Evolutionary conservation across 2,888 invertebrate genomes (phyloP).

Genomic region (Andricus curvator): DNA sequence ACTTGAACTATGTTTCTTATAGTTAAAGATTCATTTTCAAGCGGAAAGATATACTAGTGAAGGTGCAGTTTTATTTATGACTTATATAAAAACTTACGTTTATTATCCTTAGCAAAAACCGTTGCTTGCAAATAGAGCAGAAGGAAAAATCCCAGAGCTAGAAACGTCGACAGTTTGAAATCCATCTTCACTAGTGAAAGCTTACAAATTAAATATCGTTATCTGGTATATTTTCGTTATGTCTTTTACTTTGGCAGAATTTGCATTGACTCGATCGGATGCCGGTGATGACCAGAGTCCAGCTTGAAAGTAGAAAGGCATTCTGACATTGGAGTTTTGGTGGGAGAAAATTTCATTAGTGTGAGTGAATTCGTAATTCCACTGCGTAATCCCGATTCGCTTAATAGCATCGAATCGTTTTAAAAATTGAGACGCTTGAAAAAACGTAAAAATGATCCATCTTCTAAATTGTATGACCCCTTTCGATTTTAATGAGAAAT

Average conservation of each 20-base stretch:
- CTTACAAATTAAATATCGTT: not conserved
- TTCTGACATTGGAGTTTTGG: not conserved
- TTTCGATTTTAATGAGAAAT: not conserved
- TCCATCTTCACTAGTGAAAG: not conserved
- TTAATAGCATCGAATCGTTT: no score
- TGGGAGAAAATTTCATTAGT: slow-evolving; percentile 1
- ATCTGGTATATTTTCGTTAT: not conserved
- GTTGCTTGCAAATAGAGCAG: slow-evolving; percentile 1
- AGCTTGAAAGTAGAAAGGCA: slow-evolving; percentile 30
- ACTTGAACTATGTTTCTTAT: not conserved
- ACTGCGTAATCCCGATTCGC: no score
- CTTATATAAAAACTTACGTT: slow-evolving; percentile 25
- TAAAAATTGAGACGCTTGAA: no score
- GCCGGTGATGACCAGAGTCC: not conserved
- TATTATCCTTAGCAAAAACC: slow-evolving; percentile 28
- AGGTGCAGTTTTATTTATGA: not conserved
- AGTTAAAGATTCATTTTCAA: not conserved
- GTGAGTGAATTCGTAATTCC: slow-evolving; percentile 20
- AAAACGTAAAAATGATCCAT: no score
- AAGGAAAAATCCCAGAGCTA: not conserved
- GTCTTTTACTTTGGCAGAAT: not conserved
- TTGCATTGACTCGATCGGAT: not conserved
- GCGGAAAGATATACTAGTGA: not conserved
- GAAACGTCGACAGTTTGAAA: slow-evolving; percentile 8
- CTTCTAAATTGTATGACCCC: not conserved